Conservation (phyloP, 2,888 invertebrate species). For the Lottia scabra region DNA sequence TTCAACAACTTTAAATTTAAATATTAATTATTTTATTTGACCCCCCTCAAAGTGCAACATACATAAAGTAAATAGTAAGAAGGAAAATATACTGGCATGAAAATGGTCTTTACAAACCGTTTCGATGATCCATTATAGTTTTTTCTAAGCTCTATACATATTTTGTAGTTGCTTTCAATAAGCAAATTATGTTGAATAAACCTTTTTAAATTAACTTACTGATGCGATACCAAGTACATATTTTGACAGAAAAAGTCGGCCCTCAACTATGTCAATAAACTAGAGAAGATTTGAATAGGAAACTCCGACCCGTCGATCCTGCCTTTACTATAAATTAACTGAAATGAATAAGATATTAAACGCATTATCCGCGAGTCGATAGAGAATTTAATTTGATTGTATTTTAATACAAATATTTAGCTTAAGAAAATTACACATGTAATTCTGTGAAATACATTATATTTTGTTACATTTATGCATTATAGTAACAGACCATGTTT, state of each 20-base stretch:
- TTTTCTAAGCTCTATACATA: not conserved
- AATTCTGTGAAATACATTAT: not conserved
- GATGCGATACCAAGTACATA: slow-evolving; percentile 4
- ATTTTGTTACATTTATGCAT: no score
- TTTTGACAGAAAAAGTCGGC: slow-evolving; percentile 1
- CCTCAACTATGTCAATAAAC: slow-evolving; percentile 3
- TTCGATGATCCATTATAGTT: no score
- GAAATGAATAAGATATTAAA: slow-evolving; percentile 4
- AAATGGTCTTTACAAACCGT: no score
- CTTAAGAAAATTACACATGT: not conserved
- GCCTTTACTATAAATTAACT: not conserved
- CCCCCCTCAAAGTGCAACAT: no score
- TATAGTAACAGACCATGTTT: no score
- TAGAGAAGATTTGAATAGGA: not conserved
- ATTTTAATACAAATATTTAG: slow-evolving; percentile 3
- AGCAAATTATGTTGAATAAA: slow-evolving; percentile 3
- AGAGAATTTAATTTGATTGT: not conserved
- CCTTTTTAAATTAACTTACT: not conserved
- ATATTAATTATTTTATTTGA: no score
- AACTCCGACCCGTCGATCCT: slow-evolving; percentile 4
- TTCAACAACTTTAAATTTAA: no score
- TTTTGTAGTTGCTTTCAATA: not conserved
- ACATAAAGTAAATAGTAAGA: no score
- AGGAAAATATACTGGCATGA: no score
- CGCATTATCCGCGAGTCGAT: not conserved